phyloP scores from a whole-genome alignment of 2,113 vertebrate species.

The Mormyrus lacerda region DNA sequence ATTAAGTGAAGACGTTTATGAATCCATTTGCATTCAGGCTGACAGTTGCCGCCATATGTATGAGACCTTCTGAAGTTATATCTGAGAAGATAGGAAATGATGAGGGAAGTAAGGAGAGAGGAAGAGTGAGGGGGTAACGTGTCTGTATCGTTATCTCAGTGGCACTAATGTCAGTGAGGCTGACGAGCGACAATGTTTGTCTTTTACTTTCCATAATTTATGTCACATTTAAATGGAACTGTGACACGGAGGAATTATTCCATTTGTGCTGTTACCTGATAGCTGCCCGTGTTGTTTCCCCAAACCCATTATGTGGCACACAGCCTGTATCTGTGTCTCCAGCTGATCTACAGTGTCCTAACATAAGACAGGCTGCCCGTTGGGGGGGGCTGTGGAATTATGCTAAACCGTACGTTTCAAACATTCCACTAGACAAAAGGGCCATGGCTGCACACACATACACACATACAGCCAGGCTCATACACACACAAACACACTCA shows the following conservation, averaged over 20 bases:
- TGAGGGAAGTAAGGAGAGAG: not conserved
- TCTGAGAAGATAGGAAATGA: not conserved
- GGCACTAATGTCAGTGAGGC: conserved; percentile 29
- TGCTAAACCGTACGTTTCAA: not conserved
- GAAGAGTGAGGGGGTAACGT: not conserved
- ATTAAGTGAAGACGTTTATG: not conserved
- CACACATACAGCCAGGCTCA: not conserved
- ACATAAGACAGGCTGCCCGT: conserved; percentile 38
- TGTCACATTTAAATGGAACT: conserved; percentile 19
- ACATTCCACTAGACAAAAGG: not conserved
- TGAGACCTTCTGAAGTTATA: not conserved
- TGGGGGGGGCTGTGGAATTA: conserved; percentile 33
- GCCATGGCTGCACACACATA: not conserved
- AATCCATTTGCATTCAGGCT: not conserved
- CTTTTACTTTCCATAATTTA: conserved; percentile 40
- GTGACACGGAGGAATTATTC: conserved; percentile 34
- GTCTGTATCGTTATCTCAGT: not conserved
- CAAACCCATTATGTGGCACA: conserved; percentile 15
- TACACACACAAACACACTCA: not conserved
- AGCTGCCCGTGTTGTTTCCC: conserved; percentile 23
- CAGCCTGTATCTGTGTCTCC: not conserved
- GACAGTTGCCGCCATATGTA: not conserved
- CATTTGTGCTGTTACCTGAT: conserved; percentile 46
- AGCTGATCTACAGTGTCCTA: conserved; percentile 34
- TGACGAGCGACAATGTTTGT: conserved; percentile 32